Percentiles rank a stretch among this genome's conserved stretches.
Evolutionary conservation across 2,113 vertebrate species (phyloP).

Genomic region (Meriones unguiculatus): DNA sequence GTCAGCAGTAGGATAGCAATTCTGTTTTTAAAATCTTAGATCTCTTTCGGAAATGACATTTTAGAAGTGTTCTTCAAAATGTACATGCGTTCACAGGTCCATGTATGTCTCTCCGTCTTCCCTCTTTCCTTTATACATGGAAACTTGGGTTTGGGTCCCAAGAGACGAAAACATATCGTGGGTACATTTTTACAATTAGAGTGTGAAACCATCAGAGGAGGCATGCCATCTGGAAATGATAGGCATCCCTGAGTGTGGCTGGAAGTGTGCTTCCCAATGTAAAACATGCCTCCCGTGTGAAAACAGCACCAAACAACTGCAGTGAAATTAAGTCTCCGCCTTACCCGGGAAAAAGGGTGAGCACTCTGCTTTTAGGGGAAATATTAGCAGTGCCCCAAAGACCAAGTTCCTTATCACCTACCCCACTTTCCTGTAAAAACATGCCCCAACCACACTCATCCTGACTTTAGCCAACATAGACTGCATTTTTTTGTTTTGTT

Average conservation of each 20-base stretch:
- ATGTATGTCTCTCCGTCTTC: neutral
- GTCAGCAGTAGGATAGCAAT: neutral
- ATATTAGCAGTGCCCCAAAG: neutral
- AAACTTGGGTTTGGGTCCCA: neutral
- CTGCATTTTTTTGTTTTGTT: neutral
- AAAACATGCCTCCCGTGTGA: neutral
- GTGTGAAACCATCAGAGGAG: neutral
- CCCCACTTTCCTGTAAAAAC: neutral
- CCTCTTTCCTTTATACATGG: neutral
- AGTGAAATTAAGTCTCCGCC: neutral
- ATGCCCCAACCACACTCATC: neutral
- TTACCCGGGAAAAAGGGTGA: neutral
- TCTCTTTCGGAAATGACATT: neutral
- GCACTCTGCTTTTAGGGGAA: neutral
- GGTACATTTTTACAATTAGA: neutral
- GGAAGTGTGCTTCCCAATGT: neutral
- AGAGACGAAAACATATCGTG: neutral
- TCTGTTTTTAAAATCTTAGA: constrained; percentile 1
- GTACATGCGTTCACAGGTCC: neutral
- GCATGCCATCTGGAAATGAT: neutral
- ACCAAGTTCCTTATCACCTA: neutral
- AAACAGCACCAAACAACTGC: neutral
- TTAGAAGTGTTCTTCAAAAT: neutral
- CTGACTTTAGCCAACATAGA: neutral
- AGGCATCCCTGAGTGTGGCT: neutral